These are phyloP conservation scores for Harpalus rubripes DNA, from an alignment of 2,888 invertebrate genomes.

Conservation along the genomic window DNA sequence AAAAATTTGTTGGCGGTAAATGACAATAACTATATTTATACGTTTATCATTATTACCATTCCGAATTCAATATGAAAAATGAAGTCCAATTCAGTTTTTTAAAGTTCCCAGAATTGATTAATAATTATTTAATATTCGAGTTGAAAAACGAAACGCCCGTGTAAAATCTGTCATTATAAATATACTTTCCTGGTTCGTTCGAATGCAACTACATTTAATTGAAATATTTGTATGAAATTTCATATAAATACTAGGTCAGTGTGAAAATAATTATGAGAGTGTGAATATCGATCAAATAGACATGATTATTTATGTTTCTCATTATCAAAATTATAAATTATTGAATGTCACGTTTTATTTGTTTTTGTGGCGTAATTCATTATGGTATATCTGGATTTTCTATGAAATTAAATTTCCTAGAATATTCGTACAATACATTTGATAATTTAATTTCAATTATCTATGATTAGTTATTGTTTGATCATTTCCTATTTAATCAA, in stretches of 20 bases:
- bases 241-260: conserved; percentile 14
- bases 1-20: not conserved
- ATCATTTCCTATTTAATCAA: conserved; percentile 1
- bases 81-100: conserved; percentile 28
- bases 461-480: conserved; percentile 6
- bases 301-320: conserved; percentile 14
- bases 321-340: not conserved
- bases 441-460: not conserved
- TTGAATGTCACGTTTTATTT: not conserved
- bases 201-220: conserved; percentile 1
- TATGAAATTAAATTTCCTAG: not conserved
- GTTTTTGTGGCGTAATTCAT: not conserved
- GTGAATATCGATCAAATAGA: not conserved
- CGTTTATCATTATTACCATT: not conserved
- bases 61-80: not conserved
- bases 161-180: conserved; percentile 35
- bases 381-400: not conserved
- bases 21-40: not conserved
- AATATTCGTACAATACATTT: not conserved
- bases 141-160: conserved; percentile 24
- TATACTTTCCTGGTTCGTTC: conserved; percentile 13
- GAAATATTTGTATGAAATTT: conserved; percentile 3
- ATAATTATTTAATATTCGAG: conserved; percentile 20
- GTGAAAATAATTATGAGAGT: conserved; percentile 16
- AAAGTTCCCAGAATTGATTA: conserved; percentile 26